Evolutionary conservation across 2,113 vertebrate genomes (phyloP), one percentile per base, ranked within the genome.

Genomic region (Corythaeola cristata): DNA sequence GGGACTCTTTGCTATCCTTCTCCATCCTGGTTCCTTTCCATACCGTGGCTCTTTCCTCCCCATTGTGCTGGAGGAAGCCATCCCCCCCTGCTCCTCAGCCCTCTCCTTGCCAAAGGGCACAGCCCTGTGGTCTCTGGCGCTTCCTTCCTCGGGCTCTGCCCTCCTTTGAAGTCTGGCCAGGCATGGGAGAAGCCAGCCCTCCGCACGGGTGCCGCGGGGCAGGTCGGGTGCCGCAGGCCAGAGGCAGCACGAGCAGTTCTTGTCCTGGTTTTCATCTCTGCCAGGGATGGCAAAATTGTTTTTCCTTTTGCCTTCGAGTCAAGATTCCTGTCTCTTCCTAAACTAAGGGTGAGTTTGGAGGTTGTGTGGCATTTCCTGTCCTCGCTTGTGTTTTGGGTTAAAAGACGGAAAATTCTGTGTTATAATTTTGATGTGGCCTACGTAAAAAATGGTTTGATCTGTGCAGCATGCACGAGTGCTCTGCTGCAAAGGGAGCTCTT

Each of bases 1-100:
- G 6, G 27, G 28, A 15, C 15, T 67, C 45, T 71, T 15, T 39
- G 39, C 50, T 6, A 3, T 66, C 37, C 33, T 91, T 32, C 27
- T 32, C 66, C 15, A 5, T 35, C 2, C 0, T 4, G 49, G 12
- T 74, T 2, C 8, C 8, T 52, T 53, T 21, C 60, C 9, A 2
- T 56, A 44, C 41, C 13, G 41, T 44, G 9, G 17, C 26, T 22
- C 8, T n/a, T 41, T n/a, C 12, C 15, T 58, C 55, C 47, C 27
- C 1, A 0, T 3, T 0, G 0, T 62, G 53, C 33, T 3, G 10
- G 12, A 47, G 22, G 62, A 41, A 33, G 49, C 16, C 39, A 39
- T 23, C n/a, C 12, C n/a, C 12, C 37, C 67, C 24, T 9, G 27
- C 8, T 71, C 45, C 12, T 17, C 63, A 68, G 47, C 35, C 18